Conservation (phyloP, 2,113 vertebrate genomes). For the Pangasianodon gigas region DNA sequence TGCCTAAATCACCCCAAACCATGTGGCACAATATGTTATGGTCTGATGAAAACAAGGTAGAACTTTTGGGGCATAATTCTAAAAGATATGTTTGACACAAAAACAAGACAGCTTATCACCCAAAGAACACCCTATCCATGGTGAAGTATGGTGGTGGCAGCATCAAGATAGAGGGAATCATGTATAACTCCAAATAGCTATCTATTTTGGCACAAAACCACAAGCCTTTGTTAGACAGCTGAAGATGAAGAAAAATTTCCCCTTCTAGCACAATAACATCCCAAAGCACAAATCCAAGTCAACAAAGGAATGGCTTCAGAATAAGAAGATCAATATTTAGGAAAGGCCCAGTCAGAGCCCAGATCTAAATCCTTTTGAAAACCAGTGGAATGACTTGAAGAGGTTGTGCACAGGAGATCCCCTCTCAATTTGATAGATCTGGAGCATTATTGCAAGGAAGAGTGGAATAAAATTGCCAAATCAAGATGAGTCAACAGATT, state of each 20-base stretch:
- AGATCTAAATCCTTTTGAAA: neutral
- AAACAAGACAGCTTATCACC: neutral
- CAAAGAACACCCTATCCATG: neutral
- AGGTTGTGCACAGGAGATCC: neutral
- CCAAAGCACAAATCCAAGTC: neutral
- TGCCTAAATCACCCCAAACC: neutral
- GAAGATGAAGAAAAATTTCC: neutral
- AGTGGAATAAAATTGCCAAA: neutral
- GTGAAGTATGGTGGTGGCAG: neutral
- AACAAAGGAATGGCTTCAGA: neutral
- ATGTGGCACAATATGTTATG: neutral
- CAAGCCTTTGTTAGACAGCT: neutral
- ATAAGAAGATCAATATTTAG: neutral
- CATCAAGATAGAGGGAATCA: neutral
- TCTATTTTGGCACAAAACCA: neutral
- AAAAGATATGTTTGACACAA: neutral
- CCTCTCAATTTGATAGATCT: neutral
- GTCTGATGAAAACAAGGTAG: neutral
- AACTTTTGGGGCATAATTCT: neutral
- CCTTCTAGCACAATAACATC: neutral
- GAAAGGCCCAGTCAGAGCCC: neutral
- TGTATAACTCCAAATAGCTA: neutral
- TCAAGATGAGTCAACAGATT: neutral
- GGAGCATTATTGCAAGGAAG: neutral
- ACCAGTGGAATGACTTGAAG: neutral